Evolutionary conservation across 2,797 vertebrate species (phyloP).

Genomic region (Coccyzus lansbergi): DNA sequence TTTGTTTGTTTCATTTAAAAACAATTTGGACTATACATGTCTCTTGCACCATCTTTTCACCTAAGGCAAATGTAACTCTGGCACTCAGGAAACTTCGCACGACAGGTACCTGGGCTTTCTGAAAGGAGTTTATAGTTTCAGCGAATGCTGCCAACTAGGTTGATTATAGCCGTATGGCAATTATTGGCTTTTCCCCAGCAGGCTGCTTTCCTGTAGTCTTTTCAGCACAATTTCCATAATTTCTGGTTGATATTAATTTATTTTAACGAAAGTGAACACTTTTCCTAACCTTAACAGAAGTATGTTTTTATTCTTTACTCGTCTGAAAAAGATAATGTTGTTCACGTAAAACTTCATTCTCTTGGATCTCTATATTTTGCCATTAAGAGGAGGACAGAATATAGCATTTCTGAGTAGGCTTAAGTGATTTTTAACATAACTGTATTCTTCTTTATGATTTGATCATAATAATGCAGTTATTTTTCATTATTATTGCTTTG

Average conservation of each 20-base stretch:
- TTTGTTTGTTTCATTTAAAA: not conserved
- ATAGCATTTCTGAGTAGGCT: not conserved
- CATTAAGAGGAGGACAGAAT: not conserved
- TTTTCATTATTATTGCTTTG: not conserved
- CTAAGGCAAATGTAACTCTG: conserved; percentile 52
- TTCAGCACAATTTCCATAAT: not conserved
- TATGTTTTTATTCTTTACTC: not conserved
- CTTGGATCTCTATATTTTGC: not conserved
- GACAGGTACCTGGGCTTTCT: conserved; percentile 49
- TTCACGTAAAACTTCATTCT: not conserved
- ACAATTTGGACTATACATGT: not conserved
- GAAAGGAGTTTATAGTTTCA: conserved; percentile 46
- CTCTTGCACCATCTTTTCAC: conserved; percentile 11
- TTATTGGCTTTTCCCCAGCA: conserved; percentile 24
- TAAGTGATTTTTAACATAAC: not conserved
- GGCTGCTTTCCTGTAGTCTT: not conserved
- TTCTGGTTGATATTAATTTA: not conserved
- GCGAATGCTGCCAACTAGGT: conserved; percentile 44
- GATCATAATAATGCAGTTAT: not conserved
- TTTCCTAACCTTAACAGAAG: not conserved
- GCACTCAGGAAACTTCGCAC: conserved; percentile 12
- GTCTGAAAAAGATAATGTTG: not conserved
- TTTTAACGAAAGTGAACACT: not conserved
- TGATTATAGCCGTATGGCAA: conserved; percentile 61
- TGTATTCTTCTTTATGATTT: not conserved